A percentile compares a stretch with the other conserved stretches of the same genome.
phyloP scores from a whole-genome alignment of 2,888 invertebrate genomes.

The Crocallis elinguaria region DNA sequence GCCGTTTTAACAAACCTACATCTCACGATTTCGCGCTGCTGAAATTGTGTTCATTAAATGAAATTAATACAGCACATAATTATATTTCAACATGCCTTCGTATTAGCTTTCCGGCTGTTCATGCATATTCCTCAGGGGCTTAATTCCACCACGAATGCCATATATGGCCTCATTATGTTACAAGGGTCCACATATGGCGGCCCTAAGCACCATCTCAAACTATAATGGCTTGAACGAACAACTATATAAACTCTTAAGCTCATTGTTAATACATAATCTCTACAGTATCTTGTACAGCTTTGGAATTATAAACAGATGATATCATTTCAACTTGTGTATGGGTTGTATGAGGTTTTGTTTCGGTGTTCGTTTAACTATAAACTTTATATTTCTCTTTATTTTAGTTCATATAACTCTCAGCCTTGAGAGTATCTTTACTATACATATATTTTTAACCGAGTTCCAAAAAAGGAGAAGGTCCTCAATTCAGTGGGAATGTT shows the following conservation, averaged over 20 bases:
- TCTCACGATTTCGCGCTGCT: conserved; percentile 13
- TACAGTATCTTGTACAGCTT: conserved; percentile 7
- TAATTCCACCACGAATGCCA: conserved; percentile 20
- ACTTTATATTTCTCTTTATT: too few relatives aligned
- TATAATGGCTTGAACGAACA: conserved; percentile 40
- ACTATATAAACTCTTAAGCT: conserved; percentile 30
- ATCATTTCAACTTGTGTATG: conserved; percentile 4
- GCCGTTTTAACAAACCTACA: conserved; percentile 22
- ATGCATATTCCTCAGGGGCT: conserved; percentile 17
- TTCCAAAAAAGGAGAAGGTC: too few relatives aligned
- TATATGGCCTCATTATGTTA: conserved; percentile 51
- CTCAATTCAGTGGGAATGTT: too few relatives aligned
- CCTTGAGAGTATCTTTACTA: too few relatives aligned
- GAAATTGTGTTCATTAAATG: conserved; percentile 38
- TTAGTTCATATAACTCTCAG: too few relatives aligned
- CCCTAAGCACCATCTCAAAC: conserved; percentile 50
- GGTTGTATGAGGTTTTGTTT: neutral
- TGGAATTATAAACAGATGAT: conserved; percentile 9
- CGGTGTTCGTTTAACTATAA: neutral
- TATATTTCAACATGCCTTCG: conserved; percentile 35
- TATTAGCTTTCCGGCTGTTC: conserved; percentile 33
- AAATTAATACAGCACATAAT: conserved; percentile 44
- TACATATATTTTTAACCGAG: too few relatives aligned
- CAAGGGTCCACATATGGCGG: conserved; percentile 46
- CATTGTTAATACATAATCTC: conserved; percentile 29